Base-by-base conservation (phyloP, 2,888 invertebrate species). In the Camptogramma bilineatum region DNA sequence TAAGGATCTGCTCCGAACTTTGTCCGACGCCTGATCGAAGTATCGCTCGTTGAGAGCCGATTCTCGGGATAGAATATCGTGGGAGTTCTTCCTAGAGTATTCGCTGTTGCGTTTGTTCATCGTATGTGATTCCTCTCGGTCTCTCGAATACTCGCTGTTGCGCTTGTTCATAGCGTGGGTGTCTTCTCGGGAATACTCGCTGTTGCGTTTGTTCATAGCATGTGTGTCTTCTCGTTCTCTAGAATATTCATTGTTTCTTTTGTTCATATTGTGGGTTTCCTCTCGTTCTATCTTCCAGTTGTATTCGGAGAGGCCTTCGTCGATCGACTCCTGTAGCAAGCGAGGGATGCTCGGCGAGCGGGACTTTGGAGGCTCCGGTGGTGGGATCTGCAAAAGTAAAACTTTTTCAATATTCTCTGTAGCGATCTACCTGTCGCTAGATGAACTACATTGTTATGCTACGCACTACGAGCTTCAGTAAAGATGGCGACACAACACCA, bases 31-130 rank as follows among this genome's bases (percentile, higher is more conserved):
- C 59, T 90, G 91, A 71, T 97, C 97, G 79, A 98, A 98, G 85
- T 98, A 98, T 73, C 98, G 94, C 75, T 98, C 98, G 79, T 98
- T 98, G 1, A 98, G 85, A 0, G 97, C 97, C 0, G 97, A 98
- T 77, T 96, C 96, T 62, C 97, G 88, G 0, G 97, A 97, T 0
- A 97, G 86, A 0, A 96, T 94, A 73, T 97, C 97, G 77, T 96
- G 96, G 0, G 96, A 96, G 48, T 94, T 95, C 81, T 97, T 97
- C 73, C 97, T 93, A 0, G 90, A 89, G 69, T 90, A 89, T 69
- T 89, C 87, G 71, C 75, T 84, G 67, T 68, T 70, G 8, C 76
- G 72, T 66, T 78, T 79, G 4, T 64, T 70, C 28, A 28, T 28
- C 5, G 28, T 28, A 8, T 28, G 28, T 7, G 28, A 28, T 4